Evolutionary conservation across 2,888 invertebrate species (phyloP), one percentile per base, ranked within the genome.

Genomic region (Brachycybe producta): DNA sequence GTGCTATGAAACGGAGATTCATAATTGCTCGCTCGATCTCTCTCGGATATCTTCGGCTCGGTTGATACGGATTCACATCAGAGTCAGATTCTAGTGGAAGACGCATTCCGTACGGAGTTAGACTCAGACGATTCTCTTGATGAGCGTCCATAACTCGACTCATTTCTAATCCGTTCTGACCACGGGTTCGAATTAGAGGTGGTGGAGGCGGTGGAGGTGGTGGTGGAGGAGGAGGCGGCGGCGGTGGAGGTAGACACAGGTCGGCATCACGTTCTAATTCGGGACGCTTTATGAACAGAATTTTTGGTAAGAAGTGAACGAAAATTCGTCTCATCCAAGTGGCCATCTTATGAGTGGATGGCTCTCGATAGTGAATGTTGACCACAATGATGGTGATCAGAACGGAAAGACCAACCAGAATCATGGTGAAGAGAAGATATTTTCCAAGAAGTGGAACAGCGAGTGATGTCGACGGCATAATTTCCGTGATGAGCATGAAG

Each of bases 401-500:
- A 63, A 90, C 88, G 57, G 88, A 90, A 59, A 90, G 73, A 57
- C 90, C 90, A 64, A 91, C 90, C 64, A 91, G 76, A 71, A 88
- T 83, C 90, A 91, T 90, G 59, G 90, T 91, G 72, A 91, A 91
- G 60, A 91, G 76, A 61, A 91, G 75, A 73, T 90, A 90, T 74
- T 86, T 87, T 62, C 91, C 91, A 64, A 88, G 73, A 58, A 91
- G 74, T 57, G 91, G 90, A 61, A 91, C 87, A 58, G 90, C 88
- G 60, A 91, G 73, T 59, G 90, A 90, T 57, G 91, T 91, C 49
- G 91, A 87, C 60, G 91, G 91, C 67, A 91, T 91, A 67, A 90
- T 91, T 73, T 91, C 91, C 63, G 85, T 88, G 66, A 92, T 74
- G 61, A 91, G 75, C 64, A 91, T 75, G 74, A 91, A 90, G 75